Evolutionary conservation across 2,888 invertebrate genomes (phyloP).

Genomic region (Saturnia pavonia): DNA sequence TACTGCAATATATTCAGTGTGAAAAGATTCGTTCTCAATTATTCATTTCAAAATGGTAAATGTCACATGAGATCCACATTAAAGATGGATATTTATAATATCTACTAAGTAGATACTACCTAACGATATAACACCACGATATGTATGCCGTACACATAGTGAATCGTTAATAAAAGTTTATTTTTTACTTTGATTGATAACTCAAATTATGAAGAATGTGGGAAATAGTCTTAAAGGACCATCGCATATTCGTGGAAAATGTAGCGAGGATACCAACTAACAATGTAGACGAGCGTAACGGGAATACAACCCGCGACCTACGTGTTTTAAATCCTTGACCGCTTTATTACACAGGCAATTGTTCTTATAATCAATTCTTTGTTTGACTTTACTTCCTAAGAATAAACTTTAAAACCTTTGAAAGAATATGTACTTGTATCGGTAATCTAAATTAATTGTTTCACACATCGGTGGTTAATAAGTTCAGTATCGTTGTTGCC

Average conservation of each 20-base stretch:
- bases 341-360: background rate
- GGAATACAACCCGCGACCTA: background rate
- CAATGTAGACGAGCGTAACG: background rate
- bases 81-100: too few relatives aligned
- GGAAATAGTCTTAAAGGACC: background rate
- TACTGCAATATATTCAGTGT: too few relatives aligned
- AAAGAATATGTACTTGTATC: background rate
- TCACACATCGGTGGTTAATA: slow-evolving; percentile 1
- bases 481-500: background rate
- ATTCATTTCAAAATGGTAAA: too few relatives aligned
- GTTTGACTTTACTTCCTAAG: background rate
- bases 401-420: background rate
- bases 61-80: too few relatives aligned
- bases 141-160: too few relatives aligned
- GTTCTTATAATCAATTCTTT: background rate
- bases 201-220: background rate
- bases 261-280: background rate
- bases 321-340: background rate
- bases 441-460: background rate
- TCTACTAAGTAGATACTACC: too few relatives aligned
- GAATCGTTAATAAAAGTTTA: background rate
- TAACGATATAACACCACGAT: too few relatives aligned
- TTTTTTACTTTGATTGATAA: too few relatives aligned
- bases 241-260: background rate
- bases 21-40: too few relatives aligned